Conservation (phyloP, 2,888 invertebrate genomes). For the Tetragonula carbonaria region DNA sequence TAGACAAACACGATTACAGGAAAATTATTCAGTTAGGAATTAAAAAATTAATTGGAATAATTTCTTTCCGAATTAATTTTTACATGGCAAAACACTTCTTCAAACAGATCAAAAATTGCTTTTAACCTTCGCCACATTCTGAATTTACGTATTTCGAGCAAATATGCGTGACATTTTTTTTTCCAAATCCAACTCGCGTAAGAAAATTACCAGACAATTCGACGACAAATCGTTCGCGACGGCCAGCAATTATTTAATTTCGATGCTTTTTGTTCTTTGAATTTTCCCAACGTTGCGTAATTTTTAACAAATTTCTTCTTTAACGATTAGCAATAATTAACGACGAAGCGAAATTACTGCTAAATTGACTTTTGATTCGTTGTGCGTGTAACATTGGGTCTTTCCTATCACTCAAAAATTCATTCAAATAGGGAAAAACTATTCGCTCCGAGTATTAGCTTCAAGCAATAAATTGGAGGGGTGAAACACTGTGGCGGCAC, state of each 20-base stretch:
- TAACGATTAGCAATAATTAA: background rate
- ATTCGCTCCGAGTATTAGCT: too few relatives aligned
- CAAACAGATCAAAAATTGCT: background rate
- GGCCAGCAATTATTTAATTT: background rate
- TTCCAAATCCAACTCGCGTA: background rate
- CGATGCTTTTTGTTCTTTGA: too few relatives aligned
- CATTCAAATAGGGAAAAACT: too few relatives aligned
- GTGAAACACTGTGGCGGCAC: too few relatives aligned
- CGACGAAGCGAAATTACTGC: background rate
- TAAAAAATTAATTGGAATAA: background rate
- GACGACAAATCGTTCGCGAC: too few relatives aligned
- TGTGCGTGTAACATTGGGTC: too few relatives aligned
- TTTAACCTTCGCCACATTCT: background rate
- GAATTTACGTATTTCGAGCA: background rate
- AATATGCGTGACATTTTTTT: background rate
- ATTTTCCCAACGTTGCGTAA: background rate
- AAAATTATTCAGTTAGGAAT: background rate
- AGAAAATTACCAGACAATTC: background rate
- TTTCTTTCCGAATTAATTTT: background rate
- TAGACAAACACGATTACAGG: too few relatives aligned
- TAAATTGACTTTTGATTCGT: too few relatives aligned
- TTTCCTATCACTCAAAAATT: too few relatives aligned
- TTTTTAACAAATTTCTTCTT: background rate
- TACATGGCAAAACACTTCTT: background rate
- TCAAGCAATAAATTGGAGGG: too few relatives aligned